Base-by-base conservation (phyloP, 2,888 invertebrate species). In the Xylota sylvarum region DNA sequence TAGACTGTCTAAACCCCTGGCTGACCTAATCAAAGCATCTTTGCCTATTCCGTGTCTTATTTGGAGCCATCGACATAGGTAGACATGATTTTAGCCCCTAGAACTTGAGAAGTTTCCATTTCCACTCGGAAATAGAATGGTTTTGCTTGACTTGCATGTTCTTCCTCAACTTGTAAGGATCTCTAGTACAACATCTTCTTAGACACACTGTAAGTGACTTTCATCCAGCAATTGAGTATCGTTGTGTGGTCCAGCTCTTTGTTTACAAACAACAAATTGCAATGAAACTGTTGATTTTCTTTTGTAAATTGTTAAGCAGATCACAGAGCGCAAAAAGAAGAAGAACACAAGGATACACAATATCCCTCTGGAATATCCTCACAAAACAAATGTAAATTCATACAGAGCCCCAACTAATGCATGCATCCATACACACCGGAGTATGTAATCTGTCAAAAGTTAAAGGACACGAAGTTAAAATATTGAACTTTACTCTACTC, bases 371-470 rank as follows among this genome's bases (percentile, higher is more conserved):
- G 62, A 56, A 69, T 69, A 62, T 19, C 56, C 70, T 70, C 35
- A 65, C 52, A 67, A 65, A 83, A 50, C 35, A 65, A 83, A 72
- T 70, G 72, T 65, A 69, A 74, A 43, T 74, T 40, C 17, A 67
- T 50, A 27, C 64, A 37, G 35, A 17, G 35, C 40, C 58, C 5
- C 7, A 40, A 30, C 55, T 62, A 50, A 46, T 14, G 55, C 40
- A 58, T 74, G 56, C 62, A 70, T 10, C 35, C 35, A 48, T 12
- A 50, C 32, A 78, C 40, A 17, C 72, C 65, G 60, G 67, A 73
- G 40, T 73, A 35, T 79, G 73, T 73, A 84, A 84, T 86, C 86
- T 73, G 78, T 82, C 86, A 82, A 82, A 86, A 81, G 86, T 86
- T 82, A 73, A 77, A 69, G 86, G 82, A 82, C 82, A 78, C 64